Evolutionary conservation across 2,113 vertebrate species (phyloP), one percentile per base, ranked within the genome.

Genomic region (Castor canadensis): DNA sequence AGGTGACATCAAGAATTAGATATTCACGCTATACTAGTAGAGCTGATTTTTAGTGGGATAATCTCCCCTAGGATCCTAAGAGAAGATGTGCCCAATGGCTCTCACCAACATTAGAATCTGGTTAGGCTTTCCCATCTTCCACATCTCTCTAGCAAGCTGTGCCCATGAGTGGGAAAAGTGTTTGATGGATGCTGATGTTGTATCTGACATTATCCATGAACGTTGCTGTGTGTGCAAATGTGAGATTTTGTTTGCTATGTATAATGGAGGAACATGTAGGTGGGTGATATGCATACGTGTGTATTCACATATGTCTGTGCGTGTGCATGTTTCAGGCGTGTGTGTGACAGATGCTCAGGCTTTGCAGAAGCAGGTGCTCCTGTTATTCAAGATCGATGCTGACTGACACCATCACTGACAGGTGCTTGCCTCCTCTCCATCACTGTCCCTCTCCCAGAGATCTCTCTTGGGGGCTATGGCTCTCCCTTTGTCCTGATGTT

Each of bases 361-460:
- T 71, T 43, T 52, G 32, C n/a, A 43, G 88, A 60, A 52, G 86
- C 82, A 79, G 49, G 26, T 3, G 38, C 35, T 67, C 24, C 1
- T 1, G 54, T 73, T 80, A 49, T 58, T 66, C 67, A 11, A 15
- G 52, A 95, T 58, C 0, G 1, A 86, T n/a, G 56, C 75, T 80
- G 67, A 69, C 54, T 17, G 52, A 54, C 24, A 16, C 89, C 3
- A 1, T 69, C 22, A 4, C 58, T 69, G 32, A 81, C 45, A 73
- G 22, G 20, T 16, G 26, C 73, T 87, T 66, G 43, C 56, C 77
- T 91, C 45, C 26, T 17, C 54, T 84, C 60, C 58, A 9, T 62
- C 9, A 2, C 69, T 19, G 84, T 93, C 86, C 76, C 58, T 93
- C 97, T 95, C 71, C 58, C 85, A n/a, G 35, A 86, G 81, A 62